These are phyloP conservation scores for Myoxocephalus aenaeus DNA, from an alignment of 2,797 vertebrate genomes.

Conservation along the genomic window DNA sequence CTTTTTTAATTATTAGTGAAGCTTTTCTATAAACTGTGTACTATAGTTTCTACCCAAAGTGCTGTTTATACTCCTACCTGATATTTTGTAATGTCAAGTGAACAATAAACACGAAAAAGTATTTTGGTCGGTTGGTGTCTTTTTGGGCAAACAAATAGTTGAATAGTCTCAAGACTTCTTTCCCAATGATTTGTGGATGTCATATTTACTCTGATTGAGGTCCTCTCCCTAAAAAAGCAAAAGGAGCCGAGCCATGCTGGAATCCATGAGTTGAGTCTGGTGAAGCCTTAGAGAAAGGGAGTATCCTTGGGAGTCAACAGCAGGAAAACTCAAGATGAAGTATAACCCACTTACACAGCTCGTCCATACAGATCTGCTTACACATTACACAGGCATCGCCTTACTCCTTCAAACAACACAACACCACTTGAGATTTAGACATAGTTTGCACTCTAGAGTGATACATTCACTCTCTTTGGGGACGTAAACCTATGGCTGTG, in stretches of 20 bases:
- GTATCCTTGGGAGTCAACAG: constrained; percentile 57
- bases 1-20: constrained; percentile 87
- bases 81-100: constrained; percentile 89
- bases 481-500: constrained; percentile 13
- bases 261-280: constrained; percentile 69
- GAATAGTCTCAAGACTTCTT: constrained; percentile 8
- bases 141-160: constrained; percentile 30
- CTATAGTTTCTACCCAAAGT: constrained; percentile 88
- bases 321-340: constrained; percentile 67
- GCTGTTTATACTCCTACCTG: constrained; percentile 89
- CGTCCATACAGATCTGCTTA: constrained; percentile 57
- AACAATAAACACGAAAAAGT: constrained; percentile 89
- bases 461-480: constrained; percentile 28
- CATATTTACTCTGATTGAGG: constrained; percentile 42
- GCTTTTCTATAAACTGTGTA: constrained; percentile 93
- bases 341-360: constrained; percentile 56
- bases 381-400: constrained; percentile 46
- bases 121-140: constrained; percentile 31
- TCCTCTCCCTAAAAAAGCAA: constrained; percentile 53
- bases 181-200: constrained; percentile 24
- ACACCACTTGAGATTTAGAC: constrained; percentile 37
- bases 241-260: constrained; percentile 54
- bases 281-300: constrained; percentile 66
- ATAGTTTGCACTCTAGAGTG: constrained; percentile 18
- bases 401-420: constrained; percentile 22